Base-by-base conservation (phyloP, 2,113 vertebrate species). In the Heterotilapia buettikoferi region DNA sequence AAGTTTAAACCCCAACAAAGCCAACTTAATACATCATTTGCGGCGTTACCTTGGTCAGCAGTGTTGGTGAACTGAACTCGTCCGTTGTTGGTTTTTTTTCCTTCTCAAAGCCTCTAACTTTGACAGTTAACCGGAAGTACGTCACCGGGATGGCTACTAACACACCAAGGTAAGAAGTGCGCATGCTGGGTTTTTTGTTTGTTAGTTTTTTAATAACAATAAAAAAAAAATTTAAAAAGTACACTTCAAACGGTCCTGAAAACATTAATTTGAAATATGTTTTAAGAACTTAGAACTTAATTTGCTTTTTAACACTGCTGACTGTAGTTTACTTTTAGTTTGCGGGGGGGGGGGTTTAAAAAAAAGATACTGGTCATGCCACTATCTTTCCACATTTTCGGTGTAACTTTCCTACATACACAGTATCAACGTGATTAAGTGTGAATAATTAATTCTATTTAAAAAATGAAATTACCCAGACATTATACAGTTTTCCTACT, bases 101-200 rank as follows among this genome's bases (percentile, higher is more conserved):
- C 36, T 40, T 40, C 80, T 92, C 92, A 82, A 52, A 86, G 84
- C 26, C 59, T 26, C 76, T 10, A 52, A 91, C 68, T 89, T 94
- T 96, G 94, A 95, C 95, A 94, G 92, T 82, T 91, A 73, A 88
- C 94, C 94, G 96, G 96, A 96, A 94, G 38, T 89, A 92, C 96
- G 96, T 96, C 93, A 95, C 31, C 2, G 2, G 1, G 29, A 12
- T 3, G 1, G 47, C 9, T 21, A 6, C 19, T 16, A 6, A 31
- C 12, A 9, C 2, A 31, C 18, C 29, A 24, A 68, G 21, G 21
- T 73, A 16, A 18, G 80, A 50, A 13, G 29, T 31, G 18, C 18
- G 54, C 19, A 19, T 53, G 61, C 59, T 29, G 7, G 1, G 6
- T 61, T 47, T 31, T 16, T 31, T 45, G 45, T 50, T 21, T 66